Base-by-base conservation (phyloP, 37 sponge, comb jelly and placozoan genomes). In the Hexactinellida sp. region DNA sequence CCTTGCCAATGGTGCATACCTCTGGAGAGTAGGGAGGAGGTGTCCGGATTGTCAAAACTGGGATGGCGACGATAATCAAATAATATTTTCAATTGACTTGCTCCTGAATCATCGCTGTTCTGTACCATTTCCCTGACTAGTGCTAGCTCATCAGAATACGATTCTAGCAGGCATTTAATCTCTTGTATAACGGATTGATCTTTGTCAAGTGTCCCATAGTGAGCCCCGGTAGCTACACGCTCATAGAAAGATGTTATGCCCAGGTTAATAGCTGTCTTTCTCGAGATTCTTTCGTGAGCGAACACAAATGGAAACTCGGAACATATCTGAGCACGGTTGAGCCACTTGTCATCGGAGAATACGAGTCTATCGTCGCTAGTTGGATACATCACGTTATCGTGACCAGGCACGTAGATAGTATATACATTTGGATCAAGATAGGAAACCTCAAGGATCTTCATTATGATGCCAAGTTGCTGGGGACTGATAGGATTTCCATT, bases 1-100 rank as follows among this genome's bases (percentile, higher is more conserved):
- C 76, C 76, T 28, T 63, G 76, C 76, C 76, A 63, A 63, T 63
- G 76, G 76, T 63, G 76, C 76, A 63, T 10, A 63, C 13, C 13
- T 21, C 5, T 1, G 5, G 76, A 63, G 30, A 63, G 76, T n/a
- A 63, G 13, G 30, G 76, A 63, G 25, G 76, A 7, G 28, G 3
- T 63, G 21, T 63, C 76, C 3, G 76, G 28, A 23, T 63, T n/a
- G 5, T 10, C 13, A 23, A 5, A n/a, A 28, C 76, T 63, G 28
- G 76, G 25, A 63, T 63, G 34, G 5, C 19, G 5, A 63, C 76
- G 76, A n/a, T 21, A 63, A 63, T 63, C 76, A 28, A 63, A 63
- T n/a, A 63, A 63, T 25, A 63, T 63, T 28, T 63, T 63, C 76
- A 63, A 7, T 28, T 63, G 28, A 63, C 76, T 63, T 28, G 76